Conservation (phyloP, 2,113 vertebrate genomes). For the Paramisgurnus dabryanus region DNA sequence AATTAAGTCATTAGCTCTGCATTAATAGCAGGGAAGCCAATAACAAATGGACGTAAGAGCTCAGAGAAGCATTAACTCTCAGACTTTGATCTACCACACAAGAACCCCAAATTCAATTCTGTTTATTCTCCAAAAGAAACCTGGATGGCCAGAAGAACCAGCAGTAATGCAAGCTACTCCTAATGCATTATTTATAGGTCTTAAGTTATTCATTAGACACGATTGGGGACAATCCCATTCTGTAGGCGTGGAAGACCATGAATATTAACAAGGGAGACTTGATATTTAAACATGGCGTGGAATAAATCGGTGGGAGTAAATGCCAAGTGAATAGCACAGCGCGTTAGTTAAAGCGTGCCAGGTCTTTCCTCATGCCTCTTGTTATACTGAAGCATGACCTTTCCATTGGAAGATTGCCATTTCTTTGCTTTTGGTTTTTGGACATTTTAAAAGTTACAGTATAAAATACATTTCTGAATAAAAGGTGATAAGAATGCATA, state of each 20-base stretch:
- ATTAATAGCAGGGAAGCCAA: slow-evolving; percentile 48
- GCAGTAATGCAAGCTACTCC: slow-evolving; percentile 28
- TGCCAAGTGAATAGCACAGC: slow-evolving; percentile 65
- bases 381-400: slow-evolving; percentile 59
- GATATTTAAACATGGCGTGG: slow-evolving; percentile 69
- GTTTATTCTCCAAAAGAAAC: neutral
- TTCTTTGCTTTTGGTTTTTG: neutral
- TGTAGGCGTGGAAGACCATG: slow-evolving; percentile 60
- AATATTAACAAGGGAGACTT: slow-evolving; percentile 66
- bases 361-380: slow-evolving; percentile 41
- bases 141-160: slow-evolving; percentile 41
- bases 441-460: neutral
- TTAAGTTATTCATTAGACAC: slow-evolving; percentile 66
- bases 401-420: slow-evolving; percentile 51
- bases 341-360: slow-evolving; percentile 40
- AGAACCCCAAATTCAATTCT: slow-evolving; percentile 18
- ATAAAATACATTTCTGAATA: neutral
- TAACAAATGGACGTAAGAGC: slow-evolving; percentile 46
- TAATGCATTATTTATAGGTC: slow-evolving; percentile 64
- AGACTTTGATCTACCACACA: slow-evolving; percentile 9
- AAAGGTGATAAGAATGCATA: neutral
- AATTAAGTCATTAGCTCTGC: slow-evolving; percentile 58
- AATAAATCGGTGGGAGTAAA: slow-evolving; percentile 64
- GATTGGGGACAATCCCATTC: slow-evolving; percentile 54
- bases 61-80: slow-evolving; percentile 18